A percentile compares a stretch with the other conserved stretches of the same genome.
These are phyloP conservation scores for Unio delphinus DNA, from an alignment of 2,888 invertebrate species.

Conservation along the genomic window DNA sequence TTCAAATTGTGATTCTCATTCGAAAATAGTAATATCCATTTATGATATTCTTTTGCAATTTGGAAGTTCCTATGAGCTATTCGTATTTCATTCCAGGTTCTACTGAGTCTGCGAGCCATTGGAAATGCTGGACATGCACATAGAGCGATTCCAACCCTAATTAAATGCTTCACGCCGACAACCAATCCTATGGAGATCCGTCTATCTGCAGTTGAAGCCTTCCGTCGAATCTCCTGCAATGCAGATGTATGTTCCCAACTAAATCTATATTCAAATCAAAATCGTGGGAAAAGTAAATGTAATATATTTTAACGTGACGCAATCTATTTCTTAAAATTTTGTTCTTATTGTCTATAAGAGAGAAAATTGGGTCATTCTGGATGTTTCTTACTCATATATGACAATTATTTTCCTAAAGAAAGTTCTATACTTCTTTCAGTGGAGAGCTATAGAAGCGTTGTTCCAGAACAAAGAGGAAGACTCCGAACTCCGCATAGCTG, in stretches of 20 bases:
- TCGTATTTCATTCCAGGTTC: constrained; percentile 66
- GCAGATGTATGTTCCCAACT: constrained; percentile 54
- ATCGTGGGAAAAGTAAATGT: neutral
- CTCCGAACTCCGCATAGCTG: too few species aligned
- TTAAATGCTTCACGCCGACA: too few species aligned
- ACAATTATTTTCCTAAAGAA: too few species aligned
- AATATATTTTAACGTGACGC: neutral
- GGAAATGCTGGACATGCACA: too few species aligned
- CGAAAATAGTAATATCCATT: too few species aligned
- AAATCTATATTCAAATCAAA: neutral
- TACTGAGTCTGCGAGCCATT: constrained; percentile 86
- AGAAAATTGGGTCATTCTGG: too few species aligned
- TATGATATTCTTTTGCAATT: too few species aligned
- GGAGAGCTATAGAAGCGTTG: constrained; percentile 74
- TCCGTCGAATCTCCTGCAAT: constrained; percentile 81
- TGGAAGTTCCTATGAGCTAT: too few species aligned
- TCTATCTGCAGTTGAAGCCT: constrained; percentile 67
- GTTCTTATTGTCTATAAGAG: neutral
- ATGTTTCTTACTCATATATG: too few species aligned
- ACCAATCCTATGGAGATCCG: too few species aligned
- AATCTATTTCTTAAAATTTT: neutral
- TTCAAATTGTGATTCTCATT: too few species aligned
- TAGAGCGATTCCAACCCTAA: too few species aligned
- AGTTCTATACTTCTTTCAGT: constrained; percentile 35
- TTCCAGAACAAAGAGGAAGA: constrained; percentile 77